These are phyloP conservation scores for Miltochrista miniata DNA, from an alignment of 2,888 invertebrate species.

Conservation along the genomic window DNA sequence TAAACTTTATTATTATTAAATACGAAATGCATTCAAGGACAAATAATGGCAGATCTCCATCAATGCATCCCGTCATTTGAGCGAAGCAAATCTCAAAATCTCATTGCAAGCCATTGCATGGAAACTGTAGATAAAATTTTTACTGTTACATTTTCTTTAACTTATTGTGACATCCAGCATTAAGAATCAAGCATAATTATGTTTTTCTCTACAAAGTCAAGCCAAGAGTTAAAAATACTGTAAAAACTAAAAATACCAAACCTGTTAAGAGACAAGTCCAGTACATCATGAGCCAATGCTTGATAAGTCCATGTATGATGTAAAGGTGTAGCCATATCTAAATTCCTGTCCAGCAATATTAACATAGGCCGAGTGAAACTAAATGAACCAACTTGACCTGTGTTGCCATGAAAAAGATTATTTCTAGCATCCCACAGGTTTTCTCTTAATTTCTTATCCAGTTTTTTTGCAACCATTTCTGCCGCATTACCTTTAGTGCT, in stretches of 20 bases:
- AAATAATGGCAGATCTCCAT: too few relatives aligned
- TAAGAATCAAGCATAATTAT: too few relatives aligned
- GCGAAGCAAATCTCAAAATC: too few relatives aligned
- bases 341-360: slow-evolving; percentile 95
- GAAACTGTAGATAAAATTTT: too few relatives aligned
- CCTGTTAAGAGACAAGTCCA: slow-evolving; percentile 95
- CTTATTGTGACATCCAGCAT: too few relatives aligned
- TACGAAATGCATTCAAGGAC: too few relatives aligned
- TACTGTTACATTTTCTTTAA: too few relatives aligned
- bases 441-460: slow-evolving; percentile 98
- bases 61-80: too few relatives aligned
- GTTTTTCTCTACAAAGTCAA: too few relatives aligned
- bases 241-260: slow-evolving; percentile 26
- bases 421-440: slow-evolving; percentile 98
- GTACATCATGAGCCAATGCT: slow-evolving; percentile 97
- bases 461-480: slow-evolving; percentile 98
- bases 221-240: too few relatives aligned
- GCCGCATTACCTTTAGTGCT: slow-evolving; percentile 98
- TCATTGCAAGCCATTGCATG: too few relatives aligned
- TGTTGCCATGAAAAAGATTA: slow-evolving; percentile 95
- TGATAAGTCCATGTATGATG: slow-evolving; percentile 99
- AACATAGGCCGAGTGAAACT: slow-evolving; percentile 97
- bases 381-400: slow-evolving; percentile 88
- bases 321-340: slow-evolving; percentile 98
- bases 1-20: too few relatives aligned